These are phyloP conservation scores for Sorex fumeus DNA, from an alignment of 2,113 vertebrate species.

Conservation along the genomic window DNA sequence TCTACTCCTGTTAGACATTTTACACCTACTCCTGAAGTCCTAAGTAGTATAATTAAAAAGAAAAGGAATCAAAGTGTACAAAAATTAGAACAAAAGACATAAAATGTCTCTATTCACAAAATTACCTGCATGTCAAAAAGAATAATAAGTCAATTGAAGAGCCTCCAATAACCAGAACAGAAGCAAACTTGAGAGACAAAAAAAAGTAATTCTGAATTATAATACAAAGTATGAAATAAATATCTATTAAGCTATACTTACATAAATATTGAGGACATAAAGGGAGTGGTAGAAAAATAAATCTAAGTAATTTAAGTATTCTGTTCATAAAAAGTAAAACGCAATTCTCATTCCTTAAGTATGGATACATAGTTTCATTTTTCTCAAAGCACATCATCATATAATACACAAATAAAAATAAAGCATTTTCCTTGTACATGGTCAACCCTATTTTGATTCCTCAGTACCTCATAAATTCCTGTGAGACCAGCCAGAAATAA, in stretches of 20 bases:
- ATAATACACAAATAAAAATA: not conserved
- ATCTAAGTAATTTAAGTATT: not conserved
- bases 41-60: not conserved
- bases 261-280: not conserved
- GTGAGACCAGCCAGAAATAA: too few relatives aligned
- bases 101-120: not conserved
- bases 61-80: not conserved
- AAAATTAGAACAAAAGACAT: not conserved
- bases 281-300: not conserved
- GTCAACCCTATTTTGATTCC: too few relatives aligned
- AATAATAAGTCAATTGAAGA: not conserved
- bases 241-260: not conserved
- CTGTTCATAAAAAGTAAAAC: not conserved
- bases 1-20: not conserved
- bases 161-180: not conserved
- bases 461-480: too few relatives aligned
- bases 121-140: not conserved
- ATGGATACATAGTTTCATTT: not conserved
- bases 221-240: not conserved
- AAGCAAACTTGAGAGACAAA: not conserved
- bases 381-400: not conserved
- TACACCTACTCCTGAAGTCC: not conserved
- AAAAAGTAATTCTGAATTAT: not conserved
- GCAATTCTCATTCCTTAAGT: not conserved
- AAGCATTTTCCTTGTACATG: not conserved